Conservation (phyloP, 2,888 invertebrate species). For the Drosophila mimetica region DNA sequence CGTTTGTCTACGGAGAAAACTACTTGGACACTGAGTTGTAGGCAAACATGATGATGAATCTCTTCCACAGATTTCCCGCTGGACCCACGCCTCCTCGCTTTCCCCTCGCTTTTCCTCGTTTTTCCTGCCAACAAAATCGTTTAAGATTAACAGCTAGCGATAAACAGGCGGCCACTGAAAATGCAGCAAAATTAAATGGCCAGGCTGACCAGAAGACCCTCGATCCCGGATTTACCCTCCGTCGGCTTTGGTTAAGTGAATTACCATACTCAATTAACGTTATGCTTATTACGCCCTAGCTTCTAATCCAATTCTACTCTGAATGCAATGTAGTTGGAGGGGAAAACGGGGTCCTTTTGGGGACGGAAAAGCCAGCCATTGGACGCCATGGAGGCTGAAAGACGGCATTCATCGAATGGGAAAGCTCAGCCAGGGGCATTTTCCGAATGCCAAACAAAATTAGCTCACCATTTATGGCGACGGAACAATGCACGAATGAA, state of each 20-base stretch:
- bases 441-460: conserved; percentile 35
- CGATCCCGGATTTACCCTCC: not conserved
- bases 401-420: conserved; percentile 10
- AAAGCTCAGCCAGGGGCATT: conserved; percentile 30
- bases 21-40: conserved; percentile 68
- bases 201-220: not conserved
- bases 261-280: conserved; percentile 78
- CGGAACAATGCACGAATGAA: conserved; percentile 24
- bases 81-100: conserved; percentile 43
- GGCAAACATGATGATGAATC: conserved; percentile 80
- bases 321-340: conserved; percentile 18
- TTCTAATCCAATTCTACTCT: conserved; percentile 57
- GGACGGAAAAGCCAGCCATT: not conserved
- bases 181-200: conserved; percentile 62
- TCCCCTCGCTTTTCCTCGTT: not conserved
- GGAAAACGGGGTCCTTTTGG: not conserved
- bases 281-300: conserved; percentile 59
- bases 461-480: conserved; percentile 28
- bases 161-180: conserved; percentile 61
- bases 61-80: conserved; percentile 77
- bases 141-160: conserved; percentile 76
- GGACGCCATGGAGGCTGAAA: conserved; percentile 8
- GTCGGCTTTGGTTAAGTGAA: conserved; percentile 60
- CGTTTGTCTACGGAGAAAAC: conserved; percentile 41
- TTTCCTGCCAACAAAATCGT: conserved; percentile 62